phyloP scores from a whole-genome alignment of 1,140 invertebrate species.

The Octopus sinensis region DNA sequence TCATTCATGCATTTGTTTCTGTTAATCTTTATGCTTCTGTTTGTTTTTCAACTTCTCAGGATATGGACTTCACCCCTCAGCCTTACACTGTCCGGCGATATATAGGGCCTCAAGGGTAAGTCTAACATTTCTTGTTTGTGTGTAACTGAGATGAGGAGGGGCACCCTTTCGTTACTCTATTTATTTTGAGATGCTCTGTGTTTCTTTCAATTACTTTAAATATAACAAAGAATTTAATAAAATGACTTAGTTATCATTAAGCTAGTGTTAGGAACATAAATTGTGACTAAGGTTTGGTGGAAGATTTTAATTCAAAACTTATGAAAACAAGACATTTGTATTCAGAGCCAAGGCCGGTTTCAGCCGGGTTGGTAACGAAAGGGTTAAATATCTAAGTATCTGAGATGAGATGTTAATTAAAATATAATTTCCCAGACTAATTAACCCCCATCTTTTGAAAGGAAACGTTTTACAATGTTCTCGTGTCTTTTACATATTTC shows the following conservation, averaged over 20 bases:
- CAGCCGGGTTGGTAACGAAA: no score
- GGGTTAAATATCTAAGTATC: background rate
- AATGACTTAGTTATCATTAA: no score
- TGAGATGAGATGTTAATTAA: background rate
- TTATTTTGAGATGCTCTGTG: background rate
- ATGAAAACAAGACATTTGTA: no score
- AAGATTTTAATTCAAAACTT: no score
- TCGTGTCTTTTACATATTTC: no score
- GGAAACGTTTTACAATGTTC: background rate
- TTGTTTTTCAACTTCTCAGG: background rate
- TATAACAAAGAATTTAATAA: no score
- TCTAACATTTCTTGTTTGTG: background rate
- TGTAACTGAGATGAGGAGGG: background rate
- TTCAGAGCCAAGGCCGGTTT: no score
- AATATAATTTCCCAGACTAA: background rate
- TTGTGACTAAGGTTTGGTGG: no score
- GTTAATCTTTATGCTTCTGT: background rate
- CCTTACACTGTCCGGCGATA: background rate
- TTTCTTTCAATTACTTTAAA: no score
- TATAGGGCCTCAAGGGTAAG: background rate
- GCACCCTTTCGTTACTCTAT: background rate
- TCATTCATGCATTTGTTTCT: background rate
- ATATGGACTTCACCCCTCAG: background rate
- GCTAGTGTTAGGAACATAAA: no score
- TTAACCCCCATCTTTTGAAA: no score